phyloP scores from a whole-genome alignment of 2,797 vertebrate genomes.

The Chanos chanos region DNA sequence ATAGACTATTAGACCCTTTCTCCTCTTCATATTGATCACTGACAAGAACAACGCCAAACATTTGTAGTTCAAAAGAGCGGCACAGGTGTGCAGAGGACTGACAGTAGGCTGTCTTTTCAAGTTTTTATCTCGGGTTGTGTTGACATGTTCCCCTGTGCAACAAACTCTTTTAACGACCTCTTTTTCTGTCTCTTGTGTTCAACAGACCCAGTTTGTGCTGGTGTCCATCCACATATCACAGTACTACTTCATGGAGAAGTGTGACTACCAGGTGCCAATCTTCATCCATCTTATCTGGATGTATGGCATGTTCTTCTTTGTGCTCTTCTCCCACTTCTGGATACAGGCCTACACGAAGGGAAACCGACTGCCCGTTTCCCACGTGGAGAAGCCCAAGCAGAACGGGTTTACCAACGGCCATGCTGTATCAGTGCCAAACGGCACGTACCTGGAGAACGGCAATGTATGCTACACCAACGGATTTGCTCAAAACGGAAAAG shows the following conservation, averaged over 20 bases:
- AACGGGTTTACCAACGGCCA: constrained; percentile 54
- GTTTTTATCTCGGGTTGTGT: not conserved
- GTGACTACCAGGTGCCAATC: constrained; percentile 86
- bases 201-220: constrained; percentile 88
- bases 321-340: constrained; percentile 97
- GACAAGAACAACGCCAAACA: too few relatives aligned
- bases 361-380: constrained; percentile 77
- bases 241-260: constrained; percentile 96
- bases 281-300: constrained; percentile 97
- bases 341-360: constrained; percentile 95
- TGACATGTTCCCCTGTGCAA: too few relatives aligned
- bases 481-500: constrained; percentile 75
- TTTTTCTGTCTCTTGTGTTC: not conserved
- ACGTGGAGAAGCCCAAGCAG: constrained; percentile 41
- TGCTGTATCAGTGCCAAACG: constrained; percentile 50
- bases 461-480: constrained; percentile 55
- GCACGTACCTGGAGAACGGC: constrained; percentile 74
- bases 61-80: too few relatives aligned
- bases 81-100: too few relatives aligned
- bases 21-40: too few relatives aligned
- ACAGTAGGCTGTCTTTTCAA: too few relatives aligned
- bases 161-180: not conserved
- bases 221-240: constrained; percentile 92
- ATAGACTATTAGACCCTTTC: too few relatives aligned
- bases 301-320: constrained; percentile 91